phyloP scores from a whole-genome alignment of 2,888 invertebrate genomes.

The Calliopum simillimum region DNA sequence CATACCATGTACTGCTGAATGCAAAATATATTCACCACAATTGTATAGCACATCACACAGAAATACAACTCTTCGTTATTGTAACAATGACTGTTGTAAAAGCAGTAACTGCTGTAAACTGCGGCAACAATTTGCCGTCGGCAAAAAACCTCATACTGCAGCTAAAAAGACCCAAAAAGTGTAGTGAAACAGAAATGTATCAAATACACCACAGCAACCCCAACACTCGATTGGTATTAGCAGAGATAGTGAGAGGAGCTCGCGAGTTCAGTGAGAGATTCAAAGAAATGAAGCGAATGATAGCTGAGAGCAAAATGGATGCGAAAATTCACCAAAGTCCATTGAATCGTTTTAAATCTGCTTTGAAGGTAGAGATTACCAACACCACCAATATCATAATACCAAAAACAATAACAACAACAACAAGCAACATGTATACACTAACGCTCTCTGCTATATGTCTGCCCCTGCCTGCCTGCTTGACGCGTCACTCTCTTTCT shows the following conservation, averaged over 20 bases:
- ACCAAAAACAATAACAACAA: constrained; percentile 39
- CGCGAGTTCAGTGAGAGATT: neutral
- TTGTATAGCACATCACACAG: too few relatives aligned
- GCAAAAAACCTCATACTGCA: too few relatives aligned
- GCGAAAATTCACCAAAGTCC: neutral
- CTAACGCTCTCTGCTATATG: neutral
- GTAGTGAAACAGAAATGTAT: too few relatives aligned
- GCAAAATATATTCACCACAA: too few relatives aligned
- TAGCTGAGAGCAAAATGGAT: constrained; percentile 30
- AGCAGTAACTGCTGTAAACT: too few relatives aligned
- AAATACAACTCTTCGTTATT: too few relatives aligned
- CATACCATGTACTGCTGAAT: too few relatives aligned
- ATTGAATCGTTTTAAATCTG: neutral
- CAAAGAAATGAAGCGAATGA: constrained; percentile 17
- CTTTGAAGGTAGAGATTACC: constrained; percentile 5
- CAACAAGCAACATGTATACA: constrained; percentile 15
- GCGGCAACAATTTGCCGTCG: too few relatives aligned
- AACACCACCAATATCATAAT: constrained; percentile 15
- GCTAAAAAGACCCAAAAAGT: too few relatives aligned
- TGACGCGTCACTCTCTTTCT: constrained; percentile 13
- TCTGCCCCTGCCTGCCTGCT: neutral
- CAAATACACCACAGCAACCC: too few relatives aligned
- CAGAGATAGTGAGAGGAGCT: neutral
- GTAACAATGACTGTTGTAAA: too few relatives aligned
- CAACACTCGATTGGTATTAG: too few relatives aligned